Evolutionary conservation across 2,888 invertebrate species (phyloP).

Genomic region (Stratiomys singularior): DNA sequence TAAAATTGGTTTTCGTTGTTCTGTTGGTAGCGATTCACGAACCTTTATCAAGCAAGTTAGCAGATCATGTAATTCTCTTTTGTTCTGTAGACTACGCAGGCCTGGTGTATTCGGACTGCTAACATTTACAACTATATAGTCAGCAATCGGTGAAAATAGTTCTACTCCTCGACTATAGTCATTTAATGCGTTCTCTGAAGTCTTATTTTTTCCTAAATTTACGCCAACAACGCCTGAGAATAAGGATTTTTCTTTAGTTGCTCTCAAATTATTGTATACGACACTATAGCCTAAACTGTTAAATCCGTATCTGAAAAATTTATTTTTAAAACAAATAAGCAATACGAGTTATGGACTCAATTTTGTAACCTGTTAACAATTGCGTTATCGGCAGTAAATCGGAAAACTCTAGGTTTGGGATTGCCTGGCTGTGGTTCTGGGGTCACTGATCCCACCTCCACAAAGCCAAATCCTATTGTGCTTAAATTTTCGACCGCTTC

Average conservation of each 20-base stretch:
- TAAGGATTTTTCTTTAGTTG: conserved; percentile 67
- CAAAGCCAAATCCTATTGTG: conserved; percentile 91
- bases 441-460: conserved; percentile 97
- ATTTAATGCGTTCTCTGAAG: conserved; percentile 74
- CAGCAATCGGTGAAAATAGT: conserved; percentile 84
- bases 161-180: conserved; percentile 90
- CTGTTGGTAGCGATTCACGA: conserved; percentile 67
- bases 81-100: conserved; percentile 82
- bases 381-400: conserved; percentile 84
- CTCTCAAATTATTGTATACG: conserved; percentile 75
- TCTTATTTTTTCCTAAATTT: conserved; percentile 97
- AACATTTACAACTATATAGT: conserved; percentile 96
- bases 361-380: conserved; percentile 91
- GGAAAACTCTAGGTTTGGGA: conserved; percentile 90
- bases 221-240: conserved; percentile 80
- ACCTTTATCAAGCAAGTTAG: conserved; percentile 72
- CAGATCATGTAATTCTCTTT: conserved; percentile 77
- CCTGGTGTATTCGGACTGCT: conserved; percentile 98
- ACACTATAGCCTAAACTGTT: conserved; percentile 92
- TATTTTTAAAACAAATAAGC: too few species aligned
- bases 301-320: conserved; percentile 86
- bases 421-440: conserved; percentile 94
- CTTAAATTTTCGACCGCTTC: conserved; percentile 86
- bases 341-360: too few species aligned
- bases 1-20: conserved; percentile 76